Conservation (phyloP, 2,888 invertebrate genomes). For the Mesopsocus fuscifrons region DNA sequence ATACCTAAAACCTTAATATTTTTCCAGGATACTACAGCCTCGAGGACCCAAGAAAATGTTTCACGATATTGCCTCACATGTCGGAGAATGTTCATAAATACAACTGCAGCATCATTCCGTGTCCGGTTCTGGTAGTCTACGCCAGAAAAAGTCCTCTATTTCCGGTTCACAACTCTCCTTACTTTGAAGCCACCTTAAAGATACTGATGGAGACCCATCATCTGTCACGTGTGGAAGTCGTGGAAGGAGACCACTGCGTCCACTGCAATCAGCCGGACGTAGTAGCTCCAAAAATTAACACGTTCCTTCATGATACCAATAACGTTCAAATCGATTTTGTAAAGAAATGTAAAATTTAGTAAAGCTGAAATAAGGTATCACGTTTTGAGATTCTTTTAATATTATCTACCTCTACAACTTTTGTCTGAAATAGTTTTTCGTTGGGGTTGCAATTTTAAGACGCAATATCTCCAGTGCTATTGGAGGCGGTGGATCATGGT, state of each 20-base stretch:
- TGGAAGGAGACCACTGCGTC: constrained; percentile 2
- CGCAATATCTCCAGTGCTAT: too few relatives aligned
- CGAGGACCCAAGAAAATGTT: too few relatives aligned
- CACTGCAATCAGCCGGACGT: background rate
- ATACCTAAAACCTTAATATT: too few relatives aligned
- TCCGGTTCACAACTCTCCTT: background rate
- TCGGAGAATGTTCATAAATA: background rate
- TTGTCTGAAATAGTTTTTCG: too few relatives aligned
- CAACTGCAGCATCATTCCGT: background rate
- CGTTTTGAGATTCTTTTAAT: too few relatives aligned
- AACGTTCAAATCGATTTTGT: too few relatives aligned
- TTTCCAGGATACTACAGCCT: too few relatives aligned
- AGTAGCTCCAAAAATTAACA: background rate
- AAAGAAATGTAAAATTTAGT: too few relatives aligned
- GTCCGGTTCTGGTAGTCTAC: background rate
- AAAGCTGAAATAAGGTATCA: too few relatives aligned
- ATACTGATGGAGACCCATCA: background rate
- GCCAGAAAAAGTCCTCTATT: background rate
- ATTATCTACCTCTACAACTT: too few relatives aligned
- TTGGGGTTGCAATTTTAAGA: too few relatives aligned
- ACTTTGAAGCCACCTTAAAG: background rate
- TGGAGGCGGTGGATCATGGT: too few relatives aligned
- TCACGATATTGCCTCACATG: background rate
- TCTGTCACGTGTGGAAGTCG: background rate
- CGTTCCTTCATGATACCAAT: background rate